Evolutionary conservation across 2,797 vertebrate genomes (phyloP), one percentile per base, ranked within the genome.

Genomic region (Dendrocincla fuliginosa): DNA sequence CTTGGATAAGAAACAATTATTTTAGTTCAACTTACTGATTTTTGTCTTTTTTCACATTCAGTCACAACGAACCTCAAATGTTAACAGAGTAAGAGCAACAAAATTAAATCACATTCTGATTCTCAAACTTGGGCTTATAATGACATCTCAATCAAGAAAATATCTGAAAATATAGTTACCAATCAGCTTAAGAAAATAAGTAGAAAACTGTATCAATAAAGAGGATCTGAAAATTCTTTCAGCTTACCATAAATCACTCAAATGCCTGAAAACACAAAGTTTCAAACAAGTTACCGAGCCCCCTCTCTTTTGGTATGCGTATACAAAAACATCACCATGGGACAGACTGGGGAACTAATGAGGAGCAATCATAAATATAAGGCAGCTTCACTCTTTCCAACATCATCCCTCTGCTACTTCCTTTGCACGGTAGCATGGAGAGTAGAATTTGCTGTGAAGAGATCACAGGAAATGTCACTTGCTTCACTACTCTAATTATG

Each of bases 401-500:
- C 22, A 56, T 25, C 52, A 84, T 30, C 49, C 52, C 42, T 69
- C 44, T 76, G 61, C 55, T 76, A 59, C 68, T 87, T 77, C 73
- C 67, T 79, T 90, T 93, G 82, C 70, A 71, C 7, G 20, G 18
- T 71, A 86, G 92, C 13, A 46, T 0, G 3, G 75, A 93, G 39
- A 71, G 50, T 32, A 93, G 39, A 24, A 53, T 79, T 96, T 92
- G 68, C 55, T 94, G 81, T 78, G 90, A 87, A 94, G 96, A 90
- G 80, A 94, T 73, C 90, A 92, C 70, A 91, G 71, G 91, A 95
- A 87, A 93, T 86, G 90, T 81, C 93, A 91, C 78, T 97, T 86
- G 92, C 69, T 95, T 96, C 93, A 97, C 94, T 90, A 96, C 37
- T 60, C 69, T 93, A 96, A 97, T 87, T 89, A 94, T 49, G 44